Conservation (phyloP, 2,888 invertebrate species). For the Chouioia cunea region DNA sequence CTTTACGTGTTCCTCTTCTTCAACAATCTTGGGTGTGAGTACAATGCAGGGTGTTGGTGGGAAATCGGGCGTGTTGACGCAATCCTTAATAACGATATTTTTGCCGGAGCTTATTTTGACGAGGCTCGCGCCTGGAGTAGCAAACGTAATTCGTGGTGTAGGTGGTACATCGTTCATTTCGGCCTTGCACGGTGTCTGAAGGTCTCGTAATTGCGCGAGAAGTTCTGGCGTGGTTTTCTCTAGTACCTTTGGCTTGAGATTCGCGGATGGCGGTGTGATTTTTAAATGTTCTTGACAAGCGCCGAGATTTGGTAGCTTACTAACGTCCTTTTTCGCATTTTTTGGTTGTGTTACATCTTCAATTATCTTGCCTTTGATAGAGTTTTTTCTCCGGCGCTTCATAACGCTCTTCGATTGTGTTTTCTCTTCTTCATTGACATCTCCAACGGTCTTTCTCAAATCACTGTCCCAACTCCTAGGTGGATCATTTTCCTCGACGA, state of each 20-base stretch:
- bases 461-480: constrained; percentile 63
- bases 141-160: constrained; percentile 59
- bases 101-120: constrained; percentile 49
- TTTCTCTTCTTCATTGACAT: constrained; percentile 23
- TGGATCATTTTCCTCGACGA: background rate
- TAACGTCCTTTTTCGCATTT: background rate
- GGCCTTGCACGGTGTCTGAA: constrained; percentile 62
- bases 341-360: background rate
- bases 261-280: too few species aligned
- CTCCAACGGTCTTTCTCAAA: constrained; percentile 54
- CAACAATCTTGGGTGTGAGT: constrained; percentile 57
- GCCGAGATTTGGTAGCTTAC: too few species aligned
- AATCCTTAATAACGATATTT: constrained; percentile 56
- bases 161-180: constrained; percentile 59
- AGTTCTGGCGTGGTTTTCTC: constrained; percentile 56
- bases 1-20: constrained; percentile 46
- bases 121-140: constrained; percentile 56
- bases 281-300: too few species aligned
- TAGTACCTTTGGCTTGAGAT: too few species aligned
- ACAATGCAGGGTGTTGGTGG: constrained; percentile 63
- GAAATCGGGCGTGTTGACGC: constrained; percentile 63
- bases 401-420: constrained; percentile 8
- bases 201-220: constrained; percentile 53
- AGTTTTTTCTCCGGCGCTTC: background rate
- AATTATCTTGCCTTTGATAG: background rate